Evolutionary conservation across 2,888 invertebrate species (phyloP).

Genomic region (Eumerus sabulonum): DNA sequence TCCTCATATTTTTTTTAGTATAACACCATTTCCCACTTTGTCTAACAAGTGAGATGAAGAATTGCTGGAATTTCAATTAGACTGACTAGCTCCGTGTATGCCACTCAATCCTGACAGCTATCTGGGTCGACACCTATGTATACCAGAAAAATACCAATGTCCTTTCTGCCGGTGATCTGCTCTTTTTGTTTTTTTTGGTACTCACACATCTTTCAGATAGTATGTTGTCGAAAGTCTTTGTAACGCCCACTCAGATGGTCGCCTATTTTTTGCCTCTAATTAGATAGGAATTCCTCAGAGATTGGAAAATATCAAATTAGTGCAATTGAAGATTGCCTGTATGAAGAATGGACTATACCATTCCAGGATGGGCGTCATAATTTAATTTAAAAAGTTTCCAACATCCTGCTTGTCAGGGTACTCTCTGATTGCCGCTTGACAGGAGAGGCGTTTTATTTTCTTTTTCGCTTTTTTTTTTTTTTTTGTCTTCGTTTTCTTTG

Average conservation of each 20-base stretch:
- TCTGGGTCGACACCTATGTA: slow-evolving; percentile 6
- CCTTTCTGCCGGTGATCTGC: too few relatives aligned
- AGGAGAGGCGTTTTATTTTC: slow-evolving; percentile 14
- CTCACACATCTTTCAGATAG: too few relatives aligned
- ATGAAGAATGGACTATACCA: slow-evolving; percentile 32
- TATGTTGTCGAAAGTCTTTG: too few relatives aligned
- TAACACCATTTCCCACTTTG: neutral
- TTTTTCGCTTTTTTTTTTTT: slow-evolving; percentile 12
- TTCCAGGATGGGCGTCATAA: slow-evolving; percentile 51
- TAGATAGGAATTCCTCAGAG: too few relatives aligned
- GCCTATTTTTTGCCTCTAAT: too few relatives aligned
- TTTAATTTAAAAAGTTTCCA: slow-evolving; percentile 59
- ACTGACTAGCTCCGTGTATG: slow-evolving; percentile 57
- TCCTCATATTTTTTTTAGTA: too few relatives aligned
- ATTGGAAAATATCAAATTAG: too few relatives aligned
- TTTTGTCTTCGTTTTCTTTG: slow-evolving; percentile 9
- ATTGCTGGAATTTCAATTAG: slow-evolving; percentile 67
- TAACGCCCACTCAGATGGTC: too few relatives aligned
- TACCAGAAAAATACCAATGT: too few relatives aligned
- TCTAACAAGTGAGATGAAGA: slow-evolving; percentile 46
- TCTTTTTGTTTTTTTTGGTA: too few relatives aligned
- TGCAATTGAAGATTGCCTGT: slow-evolving; percentile 35
- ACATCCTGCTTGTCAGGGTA: neutral
- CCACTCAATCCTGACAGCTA: slow-evolving; percentile 59
- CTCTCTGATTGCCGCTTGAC: slow-evolving; percentile 27